phyloP scores from a whole-genome alignment of 2,113 vertebrate genomes.

The Sebastes schlegelii region DNA sequence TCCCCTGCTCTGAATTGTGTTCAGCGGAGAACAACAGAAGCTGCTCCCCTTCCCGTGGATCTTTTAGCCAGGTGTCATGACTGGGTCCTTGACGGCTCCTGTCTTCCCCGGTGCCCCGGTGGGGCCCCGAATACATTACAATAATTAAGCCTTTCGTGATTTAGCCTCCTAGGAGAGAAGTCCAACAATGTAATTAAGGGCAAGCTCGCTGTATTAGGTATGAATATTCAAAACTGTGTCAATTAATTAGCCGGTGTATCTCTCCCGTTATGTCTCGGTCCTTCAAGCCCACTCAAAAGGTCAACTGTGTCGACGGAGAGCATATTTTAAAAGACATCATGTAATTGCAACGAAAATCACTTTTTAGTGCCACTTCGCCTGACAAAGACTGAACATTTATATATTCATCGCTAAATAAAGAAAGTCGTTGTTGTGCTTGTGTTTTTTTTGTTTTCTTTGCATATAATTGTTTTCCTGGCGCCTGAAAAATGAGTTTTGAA shows the following conservation, averaged over 20 bases:
- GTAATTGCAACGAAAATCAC: slow-evolving; percentile 83
- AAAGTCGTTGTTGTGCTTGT: slow-evolving; percentile 17
- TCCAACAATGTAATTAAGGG: slow-evolving; percentile 99
- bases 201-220: slow-evolving; percentile 95
- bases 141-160: slow-evolving; percentile 99
- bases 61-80: slow-evolving; percentile 96
- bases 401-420: slow-evolving; percentile 43
- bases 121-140: slow-evolving; percentile 99
- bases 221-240: slow-evolving; percentile 99
- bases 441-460: slow-evolving; percentile 50
- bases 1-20: slow-evolving; percentile 75
- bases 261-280: slow-evolving; percentile 90
- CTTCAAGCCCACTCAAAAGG: slow-evolving; percentile 92
- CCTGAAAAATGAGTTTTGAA: slow-evolving; percentile 71
- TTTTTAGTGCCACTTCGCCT: slow-evolving; percentile 81
- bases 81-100: slow-evolving; percentile 95
- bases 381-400: slow-evolving; percentile 75
- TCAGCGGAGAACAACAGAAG: slow-evolving; percentile 88
- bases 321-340: slow-evolving; percentile 87
- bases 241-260: slow-evolving; percentile 97
- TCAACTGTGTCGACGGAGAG: slow-evolving; percentile 85
- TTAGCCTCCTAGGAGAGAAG: slow-evolving; percentile 98
- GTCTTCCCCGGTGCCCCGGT: slow-evolving; percentile 91
- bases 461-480: slow-evolving; percentile 51
- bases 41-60: slow-evolving; percentile 80